Conservation (phyloP, 2,113 vertebrate species). For the Podocnemis expansa region DNA sequence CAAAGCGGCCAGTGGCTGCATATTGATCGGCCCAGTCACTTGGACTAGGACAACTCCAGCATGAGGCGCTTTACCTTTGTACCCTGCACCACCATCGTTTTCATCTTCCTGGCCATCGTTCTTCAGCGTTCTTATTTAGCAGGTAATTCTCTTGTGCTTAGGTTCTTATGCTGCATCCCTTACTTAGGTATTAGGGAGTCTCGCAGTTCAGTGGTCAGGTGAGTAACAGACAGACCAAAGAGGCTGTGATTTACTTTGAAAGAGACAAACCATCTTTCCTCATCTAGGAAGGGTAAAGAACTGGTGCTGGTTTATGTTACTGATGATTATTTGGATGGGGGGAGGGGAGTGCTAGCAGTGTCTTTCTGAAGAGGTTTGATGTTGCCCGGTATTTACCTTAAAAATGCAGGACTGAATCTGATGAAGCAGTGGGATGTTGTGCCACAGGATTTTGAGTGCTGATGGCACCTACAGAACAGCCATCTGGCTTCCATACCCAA, state of each 20-base stretch:
- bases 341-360: neutral
- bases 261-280: neutral
- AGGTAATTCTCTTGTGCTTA: conserved; percentile 61
- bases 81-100: neutral
- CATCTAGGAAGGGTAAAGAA: neutral
- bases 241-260: neutral
- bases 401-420: neutral
- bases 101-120: conserved; percentile 18
- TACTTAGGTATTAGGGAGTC: accelerated
- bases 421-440: neutral
- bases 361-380: neutral
- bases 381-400: neutral
- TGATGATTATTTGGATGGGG: neutral
- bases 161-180: neutral
- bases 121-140: conserved; percentile 31
- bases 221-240: neutral
- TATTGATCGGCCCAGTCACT: accelerated
- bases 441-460: neutral
- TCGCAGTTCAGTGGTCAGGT: neutral
- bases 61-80: neutral
- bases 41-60: neutral
- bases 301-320: neutral
- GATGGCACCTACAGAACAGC: too few relatives aligned
- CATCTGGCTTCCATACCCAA: neutral
- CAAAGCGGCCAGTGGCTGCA: accelerated